phyloP scores from a whole-genome alignment of 1,140 invertebrate genomes.

The Drosophila nannoptera region DNA sequence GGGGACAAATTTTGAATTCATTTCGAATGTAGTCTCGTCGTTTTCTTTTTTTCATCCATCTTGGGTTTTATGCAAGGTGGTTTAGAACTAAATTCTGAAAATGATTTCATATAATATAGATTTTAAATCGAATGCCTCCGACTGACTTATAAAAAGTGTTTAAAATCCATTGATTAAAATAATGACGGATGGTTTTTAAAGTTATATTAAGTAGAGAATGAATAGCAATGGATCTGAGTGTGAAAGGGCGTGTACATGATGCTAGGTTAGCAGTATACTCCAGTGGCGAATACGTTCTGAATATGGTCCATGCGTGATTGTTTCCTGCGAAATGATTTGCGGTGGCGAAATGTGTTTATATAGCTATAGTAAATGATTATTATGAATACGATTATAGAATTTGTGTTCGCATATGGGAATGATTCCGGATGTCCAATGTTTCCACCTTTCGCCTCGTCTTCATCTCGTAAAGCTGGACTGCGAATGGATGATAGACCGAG shows the following conservation, averaged over 20 bases:
- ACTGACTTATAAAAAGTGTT: slow-evolving; percentile 76
- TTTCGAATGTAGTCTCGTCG: slow-evolving; percentile 70
- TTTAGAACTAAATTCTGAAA: slow-evolving; percentile 75
- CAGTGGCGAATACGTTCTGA: slow-evolving; percentile 13
- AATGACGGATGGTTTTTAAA: slow-evolving; percentile 31
- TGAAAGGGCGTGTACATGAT: neutral
- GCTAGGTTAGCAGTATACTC: slow-evolving; percentile 41
- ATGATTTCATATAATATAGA: slow-evolving; percentile 66
- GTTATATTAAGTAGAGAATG: slow-evolving; percentile 17
- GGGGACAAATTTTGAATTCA: slow-evolving; percentile 71
- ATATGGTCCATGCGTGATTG: slow-evolving; percentile 10
- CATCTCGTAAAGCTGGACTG: slow-evolving; percentile 12
- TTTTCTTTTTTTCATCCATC: slow-evolving; percentile 12
- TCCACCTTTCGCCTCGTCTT: slow-evolving; percentile 2
- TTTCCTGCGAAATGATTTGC: slow-evolving; percentile 79
- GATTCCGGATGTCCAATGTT: slow-evolving; percentile 20
- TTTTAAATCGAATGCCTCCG: slow-evolving; percentile 76
- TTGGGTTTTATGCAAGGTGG: slow-evolving; percentile 22
- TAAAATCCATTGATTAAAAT: slow-evolving; percentile 68
- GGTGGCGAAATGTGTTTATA: slow-evolving; percentile 76
- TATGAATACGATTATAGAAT: slow-evolving; percentile 34
- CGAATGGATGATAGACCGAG: slow-evolving; percentile 6
- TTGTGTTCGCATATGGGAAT: slow-evolving; percentile 23
- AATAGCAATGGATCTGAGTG: slow-evolving; percentile 2
- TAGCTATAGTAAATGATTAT: slow-evolving; percentile 71